Evolutionary conservation across 2,888 invertebrate genomes (phyloP).

Genomic region (Drosophila meridiana): DNA sequence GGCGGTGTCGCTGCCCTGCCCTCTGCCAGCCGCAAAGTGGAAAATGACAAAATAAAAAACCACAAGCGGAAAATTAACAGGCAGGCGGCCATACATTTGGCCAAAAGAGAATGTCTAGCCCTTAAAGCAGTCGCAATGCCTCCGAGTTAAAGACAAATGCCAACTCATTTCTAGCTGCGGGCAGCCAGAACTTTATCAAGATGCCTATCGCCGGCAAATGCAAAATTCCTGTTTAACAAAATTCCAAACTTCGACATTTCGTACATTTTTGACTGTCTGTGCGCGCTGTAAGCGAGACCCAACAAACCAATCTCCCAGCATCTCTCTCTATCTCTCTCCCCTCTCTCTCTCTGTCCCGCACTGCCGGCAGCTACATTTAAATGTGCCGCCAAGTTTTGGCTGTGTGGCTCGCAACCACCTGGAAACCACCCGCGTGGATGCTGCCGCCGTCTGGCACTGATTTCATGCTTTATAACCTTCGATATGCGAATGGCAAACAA

Average conservation of each 20-base stretch:
- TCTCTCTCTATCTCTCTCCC: background rate
- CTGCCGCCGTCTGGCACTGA: constrained; percentile 76
- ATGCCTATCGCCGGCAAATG: constrained; percentile 81
- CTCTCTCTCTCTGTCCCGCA: background rate
- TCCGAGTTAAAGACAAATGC: constrained; percentile 25
- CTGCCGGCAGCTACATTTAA: constrained; percentile 79
- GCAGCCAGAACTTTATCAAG: constrained; percentile 74
- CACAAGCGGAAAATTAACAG: constrained; percentile 85
- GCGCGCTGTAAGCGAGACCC: constrained; percentile 50
- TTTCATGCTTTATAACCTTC: constrained; percentile 84
- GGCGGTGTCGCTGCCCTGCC: background rate
- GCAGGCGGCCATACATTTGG: constrained; percentile 21
- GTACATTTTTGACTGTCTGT: constrained; percentile 76
- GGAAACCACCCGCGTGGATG: constrained; percentile 39
- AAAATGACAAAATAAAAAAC: constrained; percentile 84
- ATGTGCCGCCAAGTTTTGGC: constrained; percentile 71
- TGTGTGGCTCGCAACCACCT: constrained; percentile 49
- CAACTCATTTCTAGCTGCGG: constrained; percentile 27
- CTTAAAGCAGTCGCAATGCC: constrained; percentile 33
- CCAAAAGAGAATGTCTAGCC: constrained; percentile 4
- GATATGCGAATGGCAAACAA: constrained; percentile 79
- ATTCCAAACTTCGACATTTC: constrained; percentile 68
- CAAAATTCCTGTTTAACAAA: constrained; percentile 80
- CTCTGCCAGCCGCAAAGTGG: constrained; percentile 70
- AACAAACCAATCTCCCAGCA: constrained; percentile 38